A percentile compares a stretch with the other conserved stretches of the same genome.
Conservation (phyloP, 2,797 vertebrate genomes). For the Staurois parvus region DNA sequence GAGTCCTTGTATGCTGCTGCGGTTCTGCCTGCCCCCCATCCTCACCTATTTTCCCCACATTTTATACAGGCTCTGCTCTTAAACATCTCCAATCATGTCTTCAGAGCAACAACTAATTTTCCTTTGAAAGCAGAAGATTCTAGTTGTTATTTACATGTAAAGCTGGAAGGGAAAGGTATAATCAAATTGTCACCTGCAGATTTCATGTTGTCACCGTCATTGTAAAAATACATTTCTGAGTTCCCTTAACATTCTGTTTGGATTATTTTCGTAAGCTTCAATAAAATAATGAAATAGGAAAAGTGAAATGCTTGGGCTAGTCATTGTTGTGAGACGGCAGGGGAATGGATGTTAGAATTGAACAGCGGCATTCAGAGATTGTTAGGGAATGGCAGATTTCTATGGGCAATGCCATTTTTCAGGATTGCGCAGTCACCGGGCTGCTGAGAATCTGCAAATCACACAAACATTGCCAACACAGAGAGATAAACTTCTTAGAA, state of each 20-base stretch:
- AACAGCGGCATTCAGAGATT: no score
- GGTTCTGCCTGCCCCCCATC: neutral
- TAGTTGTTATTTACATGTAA: slow-evolving; percentile 22
- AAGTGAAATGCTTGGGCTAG: neutral
- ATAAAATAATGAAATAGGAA: slow-evolving; percentile 13
- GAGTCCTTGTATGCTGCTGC: neutral
- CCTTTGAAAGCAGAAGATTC: neutral
- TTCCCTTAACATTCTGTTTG: neutral
- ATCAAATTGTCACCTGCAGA: slow-evolving; percentile 34
- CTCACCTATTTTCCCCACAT: neutral
- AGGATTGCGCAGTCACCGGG: no score
- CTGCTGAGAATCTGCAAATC: no score
- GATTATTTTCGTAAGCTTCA: neutral
- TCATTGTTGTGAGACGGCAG: neutral
- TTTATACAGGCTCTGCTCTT: neutral
- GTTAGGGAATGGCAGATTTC: no score
- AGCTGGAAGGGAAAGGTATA: neutral
- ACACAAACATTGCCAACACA: no score
- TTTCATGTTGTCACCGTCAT: slow-evolving; percentile 1
- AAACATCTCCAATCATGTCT: neutral
- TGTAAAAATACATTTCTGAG: neutral
- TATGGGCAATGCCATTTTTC: no score
- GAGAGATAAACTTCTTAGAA: no score
- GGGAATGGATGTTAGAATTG: neutral
- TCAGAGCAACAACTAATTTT: neutral